Evolutionary conservation across 2,797 vertebrate species (phyloP).

Genomic region (Smutsia gigantea): DNA sequence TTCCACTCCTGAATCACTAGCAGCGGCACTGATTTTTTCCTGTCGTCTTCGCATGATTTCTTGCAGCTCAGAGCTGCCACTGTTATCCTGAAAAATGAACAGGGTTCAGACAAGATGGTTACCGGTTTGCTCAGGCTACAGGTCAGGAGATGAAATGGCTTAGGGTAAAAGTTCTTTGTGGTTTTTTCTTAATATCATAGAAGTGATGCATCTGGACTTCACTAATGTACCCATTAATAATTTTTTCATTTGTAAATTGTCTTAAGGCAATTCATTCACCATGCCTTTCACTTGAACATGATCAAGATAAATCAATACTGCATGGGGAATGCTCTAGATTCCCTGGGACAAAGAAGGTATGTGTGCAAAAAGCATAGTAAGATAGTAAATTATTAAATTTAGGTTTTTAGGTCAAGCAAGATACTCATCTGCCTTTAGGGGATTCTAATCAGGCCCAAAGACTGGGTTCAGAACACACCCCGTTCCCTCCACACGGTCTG

Average conservation of each 20-base stretch:
- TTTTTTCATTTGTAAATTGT: neutral
- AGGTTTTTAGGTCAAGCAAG: neutral
- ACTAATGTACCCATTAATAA: neutral
- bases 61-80: slow-evolving; percentile 93
- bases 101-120: neutral
- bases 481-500: neutral
- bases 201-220: neutral
- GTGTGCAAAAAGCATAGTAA: neutral
- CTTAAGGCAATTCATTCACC: neutral
- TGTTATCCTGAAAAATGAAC: slow-evolving; percentile 85
- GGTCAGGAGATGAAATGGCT: neutral
- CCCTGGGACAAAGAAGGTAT: neutral
- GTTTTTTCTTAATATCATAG: neutral
- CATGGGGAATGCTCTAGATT: neutral
- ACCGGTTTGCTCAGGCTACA: neutral
- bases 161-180: neutral
- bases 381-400: neutral
- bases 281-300: neutral
- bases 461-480: neutral
- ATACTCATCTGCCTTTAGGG: neutral
- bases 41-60: slow-evolving; percentile 97
- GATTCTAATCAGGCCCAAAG: neutral
- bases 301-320: neutral
- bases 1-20: slow-evolving; percentile 96
- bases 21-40: slow-evolving; percentile 94